Evolutionary conservation across 1,140 invertebrate species (phyloP).

Genomic region (Pseudomyrmex dendroicus): DNA sequence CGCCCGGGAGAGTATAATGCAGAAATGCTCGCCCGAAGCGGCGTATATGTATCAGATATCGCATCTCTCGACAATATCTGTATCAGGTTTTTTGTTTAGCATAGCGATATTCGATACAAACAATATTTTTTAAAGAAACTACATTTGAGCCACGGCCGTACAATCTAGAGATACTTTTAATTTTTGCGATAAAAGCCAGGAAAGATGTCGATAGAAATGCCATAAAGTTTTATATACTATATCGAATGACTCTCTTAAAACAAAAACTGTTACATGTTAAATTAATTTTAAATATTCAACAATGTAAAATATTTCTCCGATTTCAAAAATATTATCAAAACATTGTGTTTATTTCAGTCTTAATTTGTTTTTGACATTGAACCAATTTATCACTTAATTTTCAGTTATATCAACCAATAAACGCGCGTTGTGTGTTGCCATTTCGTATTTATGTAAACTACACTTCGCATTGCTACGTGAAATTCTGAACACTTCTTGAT

Average conservation of each 20-base stretch:
- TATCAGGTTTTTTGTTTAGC: background rate
- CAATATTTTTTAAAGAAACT: slow-evolving; percentile 6
- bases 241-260: slow-evolving; percentile 5
- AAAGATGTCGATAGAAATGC: background rate
- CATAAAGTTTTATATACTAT: slow-evolving; percentile 15
- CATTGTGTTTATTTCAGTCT: background rate
- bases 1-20: slow-evolving; percentile 14
- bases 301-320: no score
- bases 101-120: background rate
- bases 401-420: background rate
- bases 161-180: background rate
- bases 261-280: background rate
- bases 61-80: slow-evolving; percentile 13
- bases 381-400: background rate
- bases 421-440: background rate
- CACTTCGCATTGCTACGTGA: background rate
- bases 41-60: background rate
- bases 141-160: background rate
- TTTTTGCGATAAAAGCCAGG: background rate
- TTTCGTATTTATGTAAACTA: background rate
- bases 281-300: no score
- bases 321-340: no score
- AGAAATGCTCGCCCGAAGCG: slow-evolving; percentile 3
- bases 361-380: background rate
- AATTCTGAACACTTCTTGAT: slow-evolving; percentile 13